Evolutionary conservation across 2,888 invertebrate species (phyloP).

Genomic region (Sycophila texana): DNA sequence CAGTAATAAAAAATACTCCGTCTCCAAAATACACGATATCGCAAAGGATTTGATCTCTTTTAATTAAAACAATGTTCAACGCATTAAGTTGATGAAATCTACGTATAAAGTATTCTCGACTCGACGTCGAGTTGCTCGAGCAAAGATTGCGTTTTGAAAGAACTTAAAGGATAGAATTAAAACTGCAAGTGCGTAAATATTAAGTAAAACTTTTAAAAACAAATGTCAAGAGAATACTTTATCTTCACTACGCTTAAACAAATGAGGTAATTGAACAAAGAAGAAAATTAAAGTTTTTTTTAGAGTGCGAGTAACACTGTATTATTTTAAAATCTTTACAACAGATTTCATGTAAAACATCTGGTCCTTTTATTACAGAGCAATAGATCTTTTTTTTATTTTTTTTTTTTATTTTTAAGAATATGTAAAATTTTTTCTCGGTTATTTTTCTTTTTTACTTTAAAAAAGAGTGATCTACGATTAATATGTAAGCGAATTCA

Average conservation of each 20-base stretch:
- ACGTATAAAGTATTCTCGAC: slow-evolving; percentile 8
- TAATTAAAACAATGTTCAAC: neutral
- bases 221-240: slow-evolving; percentile 13
- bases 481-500: neutral
- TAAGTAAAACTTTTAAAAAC: slow-evolving; percentile 30
- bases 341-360: slow-evolving; percentile 48
- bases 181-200: neutral
- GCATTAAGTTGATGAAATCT: neutral
- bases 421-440: slow-evolving; percentile 20
- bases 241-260: slow-evolving; percentile 18
- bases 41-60: slow-evolving; percentile 19
- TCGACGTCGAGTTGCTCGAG: neutral
- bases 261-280: slow-evolving; percentile 42
- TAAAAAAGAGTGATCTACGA: too few relatives aligned
- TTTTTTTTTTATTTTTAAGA: neutral
- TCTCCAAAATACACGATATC: slow-evolving; percentile 10
- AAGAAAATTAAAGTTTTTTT: slow-evolving; percentile 34
- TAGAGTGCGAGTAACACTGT: slow-evolving; percentile 46
- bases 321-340: slow-evolving; percentile 48
- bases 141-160: too few relatives aligned
- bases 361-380: slow-evolving; percentile 38
- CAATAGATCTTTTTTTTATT: neutral
- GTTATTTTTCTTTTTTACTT: too few relatives aligned
- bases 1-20: slow-evolving; percentile 26
- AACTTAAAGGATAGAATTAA: neutral